Evolutionary conservation across 2,888 invertebrate species (phyloP), one percentile per base, ranked within the genome.

Genomic region (Ligdia adustata): DNA sequence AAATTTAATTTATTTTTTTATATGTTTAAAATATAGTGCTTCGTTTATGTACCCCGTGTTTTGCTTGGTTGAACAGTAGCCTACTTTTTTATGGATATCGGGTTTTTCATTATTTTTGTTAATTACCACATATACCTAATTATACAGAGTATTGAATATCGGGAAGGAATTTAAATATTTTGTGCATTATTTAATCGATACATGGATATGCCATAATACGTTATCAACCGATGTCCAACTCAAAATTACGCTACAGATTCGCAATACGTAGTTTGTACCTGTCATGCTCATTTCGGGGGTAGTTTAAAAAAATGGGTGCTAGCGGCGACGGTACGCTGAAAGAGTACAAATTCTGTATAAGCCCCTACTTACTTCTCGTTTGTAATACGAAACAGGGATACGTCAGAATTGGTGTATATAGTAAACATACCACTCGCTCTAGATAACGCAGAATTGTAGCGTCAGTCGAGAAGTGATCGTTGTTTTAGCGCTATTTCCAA

Each of bases 321-420:
- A 75, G 78, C 77, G 81, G 79, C 86, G 83, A 79, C 79, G 81
- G 82, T 78, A 87, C 80, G 81, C 82, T 82, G 18, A 43, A 72
- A 93, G 91, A 94, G 93, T 93, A 94, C 93, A 93, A 94, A 93
- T 93, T 93, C 93, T 92, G 91, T 92, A 91, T 92, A 92, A 92
- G 92, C 91, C 91, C 91, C 91, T 84, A 82, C 79, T 80, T 86
- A 83, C 82, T 83, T 82, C 75, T 52, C 84, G 79, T 81, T 81
- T 71, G 66, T 83, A 82, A 80, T 67, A 68, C 61, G 74, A 72
- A 81, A 82, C 82, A 79, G 85, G 82, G 78, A 81, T 69, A 75
- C 74, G 75, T 79, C 75, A 63, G 56, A 57, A 61, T 70, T 31
- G 45, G 43, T 41, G 45, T 20, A 33, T 22, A 34, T 52, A 46